phyloP scores from a whole-genome alignment of 2,113 vertebrate genomes.

The Sander lucioperca region DNA sequence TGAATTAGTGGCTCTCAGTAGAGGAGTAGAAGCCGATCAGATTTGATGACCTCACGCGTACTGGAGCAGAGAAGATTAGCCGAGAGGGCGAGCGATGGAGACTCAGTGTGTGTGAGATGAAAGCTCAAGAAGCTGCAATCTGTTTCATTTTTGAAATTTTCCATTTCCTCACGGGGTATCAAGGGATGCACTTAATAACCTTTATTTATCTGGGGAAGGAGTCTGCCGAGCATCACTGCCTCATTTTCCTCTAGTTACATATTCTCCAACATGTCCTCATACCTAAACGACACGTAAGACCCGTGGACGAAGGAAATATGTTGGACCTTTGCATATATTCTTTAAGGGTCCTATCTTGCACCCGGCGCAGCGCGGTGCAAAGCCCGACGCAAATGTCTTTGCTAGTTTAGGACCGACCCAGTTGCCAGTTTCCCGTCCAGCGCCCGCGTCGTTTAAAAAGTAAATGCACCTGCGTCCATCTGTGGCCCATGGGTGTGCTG shows the following conservation, averaged over 20 bases:
- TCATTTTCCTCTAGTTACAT: constrained; percentile 13
- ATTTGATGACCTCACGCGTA: constrained; percentile 63
- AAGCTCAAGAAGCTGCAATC: constrained; percentile 49
- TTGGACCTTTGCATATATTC: no score
- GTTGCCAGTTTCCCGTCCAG: no score
- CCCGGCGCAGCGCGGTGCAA: no score
- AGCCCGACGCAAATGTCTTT: no score
- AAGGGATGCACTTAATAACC: constrained; percentile 54
- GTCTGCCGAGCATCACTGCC: constrained; percentile 12
- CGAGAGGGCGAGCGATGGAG: constrained; percentile 33
- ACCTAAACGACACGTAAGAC: no score
- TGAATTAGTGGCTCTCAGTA: constrained; percentile 68
- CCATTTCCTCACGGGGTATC: constrained; percentile 34
- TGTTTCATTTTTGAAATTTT: constrained; percentile 57
- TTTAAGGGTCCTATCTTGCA: no score
- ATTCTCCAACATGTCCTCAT: background rate
- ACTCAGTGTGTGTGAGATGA: constrained; percentile 27
- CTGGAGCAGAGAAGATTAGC: constrained; percentile 62
- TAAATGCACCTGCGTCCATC: no score
- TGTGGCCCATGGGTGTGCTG: no score
- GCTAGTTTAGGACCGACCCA: no score
- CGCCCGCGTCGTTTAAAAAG: no score
- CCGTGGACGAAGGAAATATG: no score
- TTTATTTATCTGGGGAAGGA: constrained; percentile 46
- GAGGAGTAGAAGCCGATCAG: constrained; percentile 68